Conservation (phyloP, 2,888 invertebrate species). For the Spatulosminthurus flaviceps region DNA sequence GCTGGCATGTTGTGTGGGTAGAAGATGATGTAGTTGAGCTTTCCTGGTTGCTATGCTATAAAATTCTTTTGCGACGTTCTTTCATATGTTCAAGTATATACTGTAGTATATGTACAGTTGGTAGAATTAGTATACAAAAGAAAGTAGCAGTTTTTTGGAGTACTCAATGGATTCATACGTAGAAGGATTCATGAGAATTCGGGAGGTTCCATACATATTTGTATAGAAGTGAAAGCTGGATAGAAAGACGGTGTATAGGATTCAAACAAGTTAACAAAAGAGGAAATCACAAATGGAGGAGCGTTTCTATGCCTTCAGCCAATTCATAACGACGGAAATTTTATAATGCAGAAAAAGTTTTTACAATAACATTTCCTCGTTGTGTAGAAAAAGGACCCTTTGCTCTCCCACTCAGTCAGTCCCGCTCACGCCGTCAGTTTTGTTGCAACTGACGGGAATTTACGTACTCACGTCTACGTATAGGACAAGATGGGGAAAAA, state of each 20-base stretch:
- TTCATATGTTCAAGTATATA: no score
- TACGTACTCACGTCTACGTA: background rate
- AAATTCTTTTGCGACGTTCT: no score
- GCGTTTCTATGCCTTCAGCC: background rate
- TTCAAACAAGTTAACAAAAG: background rate
- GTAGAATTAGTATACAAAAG: no score
- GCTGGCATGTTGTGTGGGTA: no score
- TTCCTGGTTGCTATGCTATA: no score
- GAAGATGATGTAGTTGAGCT: no score
- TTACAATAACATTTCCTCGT: slow-evolving; percentile 1
- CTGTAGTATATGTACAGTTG: no score
- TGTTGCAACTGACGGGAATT: background rate
- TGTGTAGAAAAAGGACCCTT: background rate
- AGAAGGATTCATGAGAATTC: no score
- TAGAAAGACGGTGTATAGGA: background rate
- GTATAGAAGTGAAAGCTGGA: background rate
- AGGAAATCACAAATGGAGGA: slow-evolving; percentile 8
- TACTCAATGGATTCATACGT: no score
- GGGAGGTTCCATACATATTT: background rate
- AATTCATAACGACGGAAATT: slow-evolving; percentile 14
- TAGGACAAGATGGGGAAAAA: background rate
- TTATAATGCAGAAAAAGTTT: slow-evolving; percentile 4
- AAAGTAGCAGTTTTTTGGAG: no score
- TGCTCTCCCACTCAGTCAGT: background rate
- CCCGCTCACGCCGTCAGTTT: background rate